Base-by-base conservation (phyloP, 1,140 invertebrate genomes). In the Platorchestia sp. region DNA sequence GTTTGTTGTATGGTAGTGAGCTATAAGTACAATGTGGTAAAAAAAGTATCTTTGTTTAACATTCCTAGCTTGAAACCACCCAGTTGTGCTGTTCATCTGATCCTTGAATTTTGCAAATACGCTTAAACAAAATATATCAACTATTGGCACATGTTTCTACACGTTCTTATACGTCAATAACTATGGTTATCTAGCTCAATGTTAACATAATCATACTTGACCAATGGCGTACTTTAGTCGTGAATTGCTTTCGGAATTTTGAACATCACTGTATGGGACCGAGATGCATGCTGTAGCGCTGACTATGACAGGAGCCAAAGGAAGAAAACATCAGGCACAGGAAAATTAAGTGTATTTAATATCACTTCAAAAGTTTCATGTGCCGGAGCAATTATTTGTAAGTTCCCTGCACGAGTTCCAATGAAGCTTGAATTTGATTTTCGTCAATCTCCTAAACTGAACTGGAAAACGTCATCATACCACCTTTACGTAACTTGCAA, bases 321-420 rank as follows among this genome's bases (percentile, higher is more conserved):
- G 87, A 89, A 89, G 87, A 89, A 89, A 89, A 89, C 87, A 42
- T 89, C 87, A 44, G 41, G 14, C 87, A 89, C 87, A 89, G 87
- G 87, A 89, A 89, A 89, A 89, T 89, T 89, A 89, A 89, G 87
- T 89, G 87, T 89, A 89, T 89, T 89, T 89, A 89, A 89, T 89
- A 89, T 89, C 87, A 89, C 87, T 89, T 89, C 41, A 89, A 89
- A 89, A 42, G 87, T 89, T 89, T 89, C 87, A 89, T 41, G 87
- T 89, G 87, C 87, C 87, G 87, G 87, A 89, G 87, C 87, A 44
- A 89, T 89, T 89, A 89, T 89, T 89, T 89, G 87, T 89, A 89
- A 42, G 87, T 89, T 89, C 43, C 59, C 59, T 75, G 59, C 59
- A 75, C 59, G 87, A 22, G 36, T 86, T 86, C 87, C 22, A 89